These are phyloP conservation scores for Cataglyphis altisquamis DNA, from an alignment of 2,888 invertebrate species.

Conservation along the genomic window DNA sequence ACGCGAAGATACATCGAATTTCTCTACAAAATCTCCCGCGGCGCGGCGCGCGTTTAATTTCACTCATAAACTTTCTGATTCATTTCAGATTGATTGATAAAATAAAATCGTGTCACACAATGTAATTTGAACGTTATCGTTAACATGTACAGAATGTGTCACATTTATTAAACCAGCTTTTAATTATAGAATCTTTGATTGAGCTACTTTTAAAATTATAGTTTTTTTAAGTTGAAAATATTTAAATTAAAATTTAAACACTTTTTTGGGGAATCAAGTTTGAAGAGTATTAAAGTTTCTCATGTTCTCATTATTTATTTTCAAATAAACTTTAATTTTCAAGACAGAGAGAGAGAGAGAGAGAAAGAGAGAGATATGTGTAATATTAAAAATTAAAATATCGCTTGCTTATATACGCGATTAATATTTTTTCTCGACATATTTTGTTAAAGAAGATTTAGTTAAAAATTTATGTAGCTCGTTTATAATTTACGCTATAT, in stretches of 20 bases:
- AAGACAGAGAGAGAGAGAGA: no score
- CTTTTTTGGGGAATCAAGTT: background rate
- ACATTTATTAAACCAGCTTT: background rate
- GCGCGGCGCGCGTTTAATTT: background rate
- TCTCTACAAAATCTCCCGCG: background rate
- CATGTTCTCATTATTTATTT: background rate
- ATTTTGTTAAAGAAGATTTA: background rate
- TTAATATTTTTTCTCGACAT: background rate
- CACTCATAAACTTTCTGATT: background rate
- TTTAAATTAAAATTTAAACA: no score
- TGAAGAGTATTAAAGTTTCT: background rate
- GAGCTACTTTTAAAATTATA: background rate
- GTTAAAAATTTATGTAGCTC: background rate
- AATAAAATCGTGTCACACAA: background rate
- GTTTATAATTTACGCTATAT: background rate
- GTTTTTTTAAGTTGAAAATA: background rate
- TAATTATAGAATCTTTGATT: background rate
- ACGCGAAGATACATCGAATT: slow-evolving; percentile 34
- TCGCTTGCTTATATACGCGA: background rate
- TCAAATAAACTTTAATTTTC: background rate
- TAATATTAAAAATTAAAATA: slow-evolving; percentile 2
- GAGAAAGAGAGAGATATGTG: background rate
- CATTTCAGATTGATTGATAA: background rate
- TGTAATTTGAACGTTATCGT: background rate
- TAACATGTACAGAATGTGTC: background rate